Base-by-base conservation (phyloP, 2,113 vertebrate genomes). In the Etheostoma cragini region DNA sequence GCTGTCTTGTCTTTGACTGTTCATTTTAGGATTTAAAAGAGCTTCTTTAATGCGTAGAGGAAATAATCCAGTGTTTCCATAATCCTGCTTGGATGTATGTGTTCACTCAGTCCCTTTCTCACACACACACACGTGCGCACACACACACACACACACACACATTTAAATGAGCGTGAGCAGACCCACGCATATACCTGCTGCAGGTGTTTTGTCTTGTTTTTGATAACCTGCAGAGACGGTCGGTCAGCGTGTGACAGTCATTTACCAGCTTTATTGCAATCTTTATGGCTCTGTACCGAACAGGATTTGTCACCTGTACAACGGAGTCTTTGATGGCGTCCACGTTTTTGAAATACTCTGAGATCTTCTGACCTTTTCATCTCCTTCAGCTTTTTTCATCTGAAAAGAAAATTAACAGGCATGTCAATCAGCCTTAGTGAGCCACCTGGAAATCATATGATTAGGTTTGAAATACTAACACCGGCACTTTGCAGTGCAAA, bases 61-160 rank as follows among this genome's bases (percentile, higher is more conserved):
- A 82, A 81, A 87, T 91, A 89, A 90, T 90, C 89, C 88, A 87
- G 70, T 83, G 76, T 87, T 92, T 87, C 83, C 30, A 63, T 91
- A 90, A 93, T 92, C 89, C 87, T 84, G 69, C 24, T 26, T 83
- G 75, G 71, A 86, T 76, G 79, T 71, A 60, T 42, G 77, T 78
- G 50, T 53, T 83, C 63, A 35, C 8, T 14, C 46, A 26, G 69
- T 83, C 83, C 80, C 66, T 84, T 72, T 63, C 64, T 45, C 63
- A 60, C 77, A 60, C 74, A 58, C 54, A 50, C 72, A 30, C 64
- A 24, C 38, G 26, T 57, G 47, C 47, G 12, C 49, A 63, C 57
- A 50, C 15, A 19, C 30, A 16, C 2, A 49, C 52, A 35, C 12
- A 33, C 77, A 54, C 71, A 46, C 14, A 17, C 46, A n/a, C 46